Percentiles rank a stretch among this genome's conserved stretches.
These are phyloP conservation scores for Asarcornis scutulata DNA, from an alignment of 2,113 vertebrate species.

Conservation along the genomic window DNA sequence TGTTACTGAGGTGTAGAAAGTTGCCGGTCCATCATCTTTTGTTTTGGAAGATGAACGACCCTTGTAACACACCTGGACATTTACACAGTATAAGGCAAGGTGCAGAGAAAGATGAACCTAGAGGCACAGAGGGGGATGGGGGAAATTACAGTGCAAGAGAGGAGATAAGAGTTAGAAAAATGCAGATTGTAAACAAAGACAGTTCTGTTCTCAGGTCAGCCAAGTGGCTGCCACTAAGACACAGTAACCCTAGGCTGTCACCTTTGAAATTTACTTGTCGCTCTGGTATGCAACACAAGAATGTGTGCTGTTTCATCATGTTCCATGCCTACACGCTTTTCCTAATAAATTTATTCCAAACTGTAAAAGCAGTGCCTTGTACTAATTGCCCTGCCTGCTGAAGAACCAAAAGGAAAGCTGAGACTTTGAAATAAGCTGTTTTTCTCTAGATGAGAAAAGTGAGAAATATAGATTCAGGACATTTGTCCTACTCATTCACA, in stretches of 20 bases:
- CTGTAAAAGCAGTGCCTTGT: neutral
- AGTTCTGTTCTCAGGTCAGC: constrained; percentile 6
- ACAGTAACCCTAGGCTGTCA: constrained; percentile 13
- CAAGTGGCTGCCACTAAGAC: constrained; percentile 14
- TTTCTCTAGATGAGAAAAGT: neutral
- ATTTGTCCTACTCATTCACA: neutral
- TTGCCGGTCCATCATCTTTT: neutral
- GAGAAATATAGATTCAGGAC: neutral
- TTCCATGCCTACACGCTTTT: neutral
- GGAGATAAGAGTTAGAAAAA: constrained; percentile 51
- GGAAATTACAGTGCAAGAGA: constrained; percentile 18
- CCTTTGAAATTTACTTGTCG: constrained; percentile 50
- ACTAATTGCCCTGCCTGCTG: neutral
- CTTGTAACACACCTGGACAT: neutral
- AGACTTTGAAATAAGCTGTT: neutral
- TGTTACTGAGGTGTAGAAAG: neutral
- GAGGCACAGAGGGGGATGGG: neutral
- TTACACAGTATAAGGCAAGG: neutral
- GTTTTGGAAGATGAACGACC: constrained; percentile 9
- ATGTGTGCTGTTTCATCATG: neutral
- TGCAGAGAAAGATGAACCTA: neutral
- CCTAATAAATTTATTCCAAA: constrained; percentile 4
- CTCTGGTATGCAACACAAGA: constrained; percentile 40
- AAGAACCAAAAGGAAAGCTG: neutral
- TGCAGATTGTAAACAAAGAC: constrained; percentile 58